A percentile compares a stretch with the other conserved stretches of the same genome.
Evolutionary conservation across 1,140 invertebrate species (phyloP).

Genomic region (Olivierus martensii): DNA sequence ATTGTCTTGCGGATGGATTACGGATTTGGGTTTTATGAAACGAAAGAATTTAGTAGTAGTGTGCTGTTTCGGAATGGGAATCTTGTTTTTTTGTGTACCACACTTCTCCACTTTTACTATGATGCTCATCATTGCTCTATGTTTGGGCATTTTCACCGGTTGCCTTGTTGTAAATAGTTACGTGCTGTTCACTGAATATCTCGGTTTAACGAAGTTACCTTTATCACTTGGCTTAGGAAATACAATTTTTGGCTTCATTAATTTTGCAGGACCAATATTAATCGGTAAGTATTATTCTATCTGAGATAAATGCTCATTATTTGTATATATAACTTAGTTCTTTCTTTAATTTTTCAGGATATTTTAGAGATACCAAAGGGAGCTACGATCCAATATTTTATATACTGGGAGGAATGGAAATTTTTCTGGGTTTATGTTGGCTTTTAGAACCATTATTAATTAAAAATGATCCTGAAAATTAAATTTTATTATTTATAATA

Average conservation of each 20-base stretch:
- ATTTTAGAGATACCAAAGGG: neutral
- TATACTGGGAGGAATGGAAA: no score
- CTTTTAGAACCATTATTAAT: no score
- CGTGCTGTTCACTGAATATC: slow-evolving; percentile 16
- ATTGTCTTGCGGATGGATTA: slow-evolving; percentile 16
- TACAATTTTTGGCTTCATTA: slow-evolving; percentile 8
- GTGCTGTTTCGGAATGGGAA: slow-evolving; percentile 9
- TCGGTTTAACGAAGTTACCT: slow-evolving; percentile 12
- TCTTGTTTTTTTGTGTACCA: slow-evolving; percentile 2
- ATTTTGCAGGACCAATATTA: slow-evolving; percentile 13
- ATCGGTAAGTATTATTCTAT: slow-evolving; percentile 15
- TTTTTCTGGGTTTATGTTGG: no score
- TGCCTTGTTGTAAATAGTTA: slow-evolving; percentile 15
- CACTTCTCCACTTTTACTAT: neutral
- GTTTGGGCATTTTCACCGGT: slow-evolving; percentile 7
- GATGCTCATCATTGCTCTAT: neutral
- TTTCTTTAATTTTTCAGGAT: slow-evolving; percentile 3
- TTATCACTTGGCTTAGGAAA: slow-evolving; percentile 10
- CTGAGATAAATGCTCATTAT: no score
- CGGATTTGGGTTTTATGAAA: slow-evolving; percentile 15
- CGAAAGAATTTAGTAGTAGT: slow-evolving; percentile 12
- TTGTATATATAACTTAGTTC: no score
- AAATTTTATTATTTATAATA: no score
- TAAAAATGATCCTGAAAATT: no score
- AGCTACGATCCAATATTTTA: slow-evolving; percentile 1